Conservation (phyloP, 2,113 vertebrate genomes). For the Elephantulus edwardii region DNA sequence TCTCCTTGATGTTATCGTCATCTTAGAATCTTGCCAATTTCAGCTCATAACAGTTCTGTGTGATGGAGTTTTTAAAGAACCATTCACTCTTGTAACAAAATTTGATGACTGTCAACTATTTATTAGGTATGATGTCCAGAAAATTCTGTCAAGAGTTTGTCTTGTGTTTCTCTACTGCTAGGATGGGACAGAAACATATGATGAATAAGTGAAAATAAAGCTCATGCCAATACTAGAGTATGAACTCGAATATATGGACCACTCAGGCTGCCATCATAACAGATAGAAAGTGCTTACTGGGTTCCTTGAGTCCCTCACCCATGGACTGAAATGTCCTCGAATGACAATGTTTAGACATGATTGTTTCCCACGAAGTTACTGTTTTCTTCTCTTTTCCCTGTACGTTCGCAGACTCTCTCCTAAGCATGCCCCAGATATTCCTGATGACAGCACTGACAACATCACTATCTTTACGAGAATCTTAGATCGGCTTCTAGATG, state of each 20-base stretch:
- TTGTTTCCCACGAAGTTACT: conserved; percentile 3
- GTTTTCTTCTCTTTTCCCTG: neutral
- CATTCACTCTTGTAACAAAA: neutral
- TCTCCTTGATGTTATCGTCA: too few species aligned
- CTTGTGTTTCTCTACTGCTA: conserved; percentile 13
- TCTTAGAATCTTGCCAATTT: too few species aligned
- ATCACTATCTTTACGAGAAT: conserved; percentile 99
- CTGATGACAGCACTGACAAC: conserved; percentile 96
- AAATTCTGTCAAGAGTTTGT: conserved; percentile 26
- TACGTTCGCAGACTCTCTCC: conserved; percentile 82
- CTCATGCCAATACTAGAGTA: neutral
- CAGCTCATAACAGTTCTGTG: too few species aligned
- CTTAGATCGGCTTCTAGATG: conserved; percentile 95
- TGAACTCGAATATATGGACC: neutral
- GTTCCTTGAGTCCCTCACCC: neutral
- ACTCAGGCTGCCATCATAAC: neutral
- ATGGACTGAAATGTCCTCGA: neutral
- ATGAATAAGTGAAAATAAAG: neutral
- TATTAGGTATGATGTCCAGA: neutral
- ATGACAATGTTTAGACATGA: conserved; percentile 18
- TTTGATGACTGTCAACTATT: neutral
- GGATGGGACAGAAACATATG: neutral
- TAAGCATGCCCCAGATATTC: conserved; percentile 86
- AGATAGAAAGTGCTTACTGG: neutral
- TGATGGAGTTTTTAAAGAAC: neutral